Evolutionary conservation across 2,113 vertebrate species (phyloP).

Genomic region (Xyrauchen texanus): DNA sequence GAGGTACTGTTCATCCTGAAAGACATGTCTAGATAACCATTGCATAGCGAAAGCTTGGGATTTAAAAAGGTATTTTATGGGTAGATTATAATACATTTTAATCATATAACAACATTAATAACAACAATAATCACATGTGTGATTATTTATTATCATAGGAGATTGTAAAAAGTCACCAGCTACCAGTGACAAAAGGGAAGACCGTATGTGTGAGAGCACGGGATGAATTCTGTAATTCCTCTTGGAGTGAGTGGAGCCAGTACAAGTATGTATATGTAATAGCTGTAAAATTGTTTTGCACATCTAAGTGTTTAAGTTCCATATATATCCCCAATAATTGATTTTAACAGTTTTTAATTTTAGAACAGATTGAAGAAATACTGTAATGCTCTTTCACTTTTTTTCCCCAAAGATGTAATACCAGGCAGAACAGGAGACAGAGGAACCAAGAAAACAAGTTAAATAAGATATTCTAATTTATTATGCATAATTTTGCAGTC

Average conservation of each 20-base stretch:
- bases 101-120: not conserved
- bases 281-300: too few species aligned
- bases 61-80: not conserved
- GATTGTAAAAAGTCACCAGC: conserved; percentile 43
- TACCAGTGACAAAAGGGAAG: conserved; percentile 43
- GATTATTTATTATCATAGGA: not conserved
- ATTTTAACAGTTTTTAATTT: not conserved
- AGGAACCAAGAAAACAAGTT: conserved; percentile 24
- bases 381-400: not conserved
- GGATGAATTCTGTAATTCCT: conserved; percentile 66
- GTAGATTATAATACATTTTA: not conserved
- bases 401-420: conserved; percentile 29
- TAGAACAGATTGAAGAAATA: not conserved
- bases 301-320: too few species aligned
- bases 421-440: conserved; percentile 7
- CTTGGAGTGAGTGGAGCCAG: conserved; percentile 71
- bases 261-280: conserved; percentile 57
- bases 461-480: not conserved
- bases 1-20: conserved; percentile 49
- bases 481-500: not conserved
- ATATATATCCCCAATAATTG: too few species aligned
- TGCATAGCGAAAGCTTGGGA: not conserved
- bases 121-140: too few species aligned
- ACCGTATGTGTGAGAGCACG: conserved; percentile 65
- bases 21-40: not conserved